These are phyloP conservation scores for Pyrocephalus nanus DNA, from an alignment of 2,797 vertebrate genomes.

Conservation along the genomic window DNA sequence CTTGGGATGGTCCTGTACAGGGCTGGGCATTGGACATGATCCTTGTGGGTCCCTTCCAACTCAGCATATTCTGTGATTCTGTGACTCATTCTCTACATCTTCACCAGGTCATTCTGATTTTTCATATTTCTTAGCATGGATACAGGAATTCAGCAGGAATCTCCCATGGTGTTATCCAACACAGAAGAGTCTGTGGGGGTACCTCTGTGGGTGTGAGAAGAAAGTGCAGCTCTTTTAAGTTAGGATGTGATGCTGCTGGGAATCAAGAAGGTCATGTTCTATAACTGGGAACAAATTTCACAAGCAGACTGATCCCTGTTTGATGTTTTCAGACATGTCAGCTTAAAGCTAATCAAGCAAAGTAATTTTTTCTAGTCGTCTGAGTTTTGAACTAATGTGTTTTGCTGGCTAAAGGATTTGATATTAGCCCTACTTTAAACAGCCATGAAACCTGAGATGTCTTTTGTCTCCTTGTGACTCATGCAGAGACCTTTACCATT, in stretches of 20 bases:
- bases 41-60: neutral
- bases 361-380: conserved; percentile 49
- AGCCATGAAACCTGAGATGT: conserved; percentile 17
- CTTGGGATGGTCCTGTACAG: neutral
- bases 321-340: conserved; percentile 38
- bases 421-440: conserved; percentile 20
- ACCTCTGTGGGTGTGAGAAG: neutral
- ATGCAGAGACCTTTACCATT: neutral
- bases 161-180: neutral
- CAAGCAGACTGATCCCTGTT: conserved; percentile 4
- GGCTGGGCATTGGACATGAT: neutral
- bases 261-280: conserved; percentile 2
- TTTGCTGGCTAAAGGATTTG: conserved; percentile 50
- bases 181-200: neutral
- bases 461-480: neutral
- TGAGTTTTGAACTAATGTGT: conserved; percentile 47
- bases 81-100: neutral
- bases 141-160: neutral
- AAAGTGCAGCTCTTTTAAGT: neutral
- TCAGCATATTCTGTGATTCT: neutral
- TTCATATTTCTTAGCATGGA: neutral
- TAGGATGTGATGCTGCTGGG: neutral
- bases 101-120: neutral
- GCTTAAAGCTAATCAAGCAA: conserved; percentile 56
- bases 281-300: conserved; percentile 33